Conservation (phyloP, 1,140 invertebrate genomes). For the Eupeodes corollae region DNA sequence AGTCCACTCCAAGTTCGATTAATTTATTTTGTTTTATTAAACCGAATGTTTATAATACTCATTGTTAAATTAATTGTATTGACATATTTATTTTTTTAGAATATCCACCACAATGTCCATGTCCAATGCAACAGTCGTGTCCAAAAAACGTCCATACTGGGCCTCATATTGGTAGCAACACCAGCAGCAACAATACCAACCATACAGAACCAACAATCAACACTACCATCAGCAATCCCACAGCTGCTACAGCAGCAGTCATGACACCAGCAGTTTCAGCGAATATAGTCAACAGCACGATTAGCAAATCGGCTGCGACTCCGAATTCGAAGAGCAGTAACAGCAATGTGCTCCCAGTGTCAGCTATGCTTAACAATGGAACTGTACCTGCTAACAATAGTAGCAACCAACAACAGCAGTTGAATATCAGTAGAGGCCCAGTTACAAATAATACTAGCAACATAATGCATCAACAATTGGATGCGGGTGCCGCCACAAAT, state of each 20-base stretch:
- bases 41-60: too few species aligned
- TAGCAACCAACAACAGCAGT: slow-evolving; percentile 10
- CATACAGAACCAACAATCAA: slow-evolving; percentile 32
- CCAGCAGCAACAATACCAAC: slow-evolving; percentile 40
- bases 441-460: slow-evolving; percentile 23
- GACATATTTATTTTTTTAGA: slow-evolving; percentile 34
- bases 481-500: neutral
- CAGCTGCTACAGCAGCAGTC: slow-evolving; percentile 4
- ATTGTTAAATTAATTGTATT: neutral
- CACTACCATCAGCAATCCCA: slow-evolving; percentile 13
- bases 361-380: too few species aligned
- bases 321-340: slow-evolving; percentile 11
- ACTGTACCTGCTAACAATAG: slow-evolving; percentile 13
- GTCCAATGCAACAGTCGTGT: slow-evolving; percentile 77
- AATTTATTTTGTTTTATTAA: too few species aligned
- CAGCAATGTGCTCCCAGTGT: slow-evolving; percentile 12
- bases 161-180: slow-evolving; percentile 78
- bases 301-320: neutral
- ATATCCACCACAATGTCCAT: slow-evolving; percentile 57
- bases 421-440: slow-evolving; percentile 33
- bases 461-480: slow-evolving; percentile 4
- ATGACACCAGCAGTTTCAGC: slow-evolving; percentile 10
- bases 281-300: slow-evolving; percentile 3
- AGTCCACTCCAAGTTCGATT: too few species aligned
- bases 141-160: slow-evolving; percentile 95